phyloP scores from a whole-genome alignment of 1,140 invertebrate species.

The Zophobas atratus region DNA sequence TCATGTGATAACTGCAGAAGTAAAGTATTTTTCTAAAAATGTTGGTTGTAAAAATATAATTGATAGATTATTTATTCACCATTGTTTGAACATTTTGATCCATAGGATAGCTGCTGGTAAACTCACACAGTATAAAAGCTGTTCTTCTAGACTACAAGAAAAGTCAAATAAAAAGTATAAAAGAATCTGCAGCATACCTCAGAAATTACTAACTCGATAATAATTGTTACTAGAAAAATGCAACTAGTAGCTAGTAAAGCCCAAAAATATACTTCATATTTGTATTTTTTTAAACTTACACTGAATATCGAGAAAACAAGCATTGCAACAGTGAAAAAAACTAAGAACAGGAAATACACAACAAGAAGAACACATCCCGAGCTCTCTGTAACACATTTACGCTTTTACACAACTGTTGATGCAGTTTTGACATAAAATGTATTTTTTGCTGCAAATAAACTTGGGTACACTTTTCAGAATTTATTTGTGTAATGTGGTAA shows the following conservation, averaged over 20 bases:
- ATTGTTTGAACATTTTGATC: no score
- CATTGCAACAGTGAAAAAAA: background rate
- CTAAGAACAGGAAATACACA: conserved; percentile 1
- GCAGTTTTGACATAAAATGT: background rate
- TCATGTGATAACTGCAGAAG: conserved; percentile 4
- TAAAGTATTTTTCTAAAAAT: conserved; percentile 3
- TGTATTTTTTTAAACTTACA: background rate
- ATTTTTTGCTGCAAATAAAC: conserved; percentile 6
- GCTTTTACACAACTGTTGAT: conserved; percentile 12
- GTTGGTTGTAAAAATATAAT: no score
- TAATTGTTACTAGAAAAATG: background rate
- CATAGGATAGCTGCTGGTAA: no score
- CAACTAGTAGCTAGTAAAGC: background rate
- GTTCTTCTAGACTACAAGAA: conserved; percentile 11
- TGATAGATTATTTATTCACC: no score
- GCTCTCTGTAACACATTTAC: background rate
- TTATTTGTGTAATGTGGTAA: background rate
- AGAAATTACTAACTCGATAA: background rate
- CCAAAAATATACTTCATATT: background rate
- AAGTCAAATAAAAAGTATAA: background rate
- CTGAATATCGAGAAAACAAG: background rate
- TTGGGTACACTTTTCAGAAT: background rate
- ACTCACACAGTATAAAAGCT: background rate
- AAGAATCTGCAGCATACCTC: background rate
- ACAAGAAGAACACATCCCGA: background rate